Evolutionary conservation across 2,797 vertebrate species (phyloP).

Genomic region (Florisuga fusca): DNA sequence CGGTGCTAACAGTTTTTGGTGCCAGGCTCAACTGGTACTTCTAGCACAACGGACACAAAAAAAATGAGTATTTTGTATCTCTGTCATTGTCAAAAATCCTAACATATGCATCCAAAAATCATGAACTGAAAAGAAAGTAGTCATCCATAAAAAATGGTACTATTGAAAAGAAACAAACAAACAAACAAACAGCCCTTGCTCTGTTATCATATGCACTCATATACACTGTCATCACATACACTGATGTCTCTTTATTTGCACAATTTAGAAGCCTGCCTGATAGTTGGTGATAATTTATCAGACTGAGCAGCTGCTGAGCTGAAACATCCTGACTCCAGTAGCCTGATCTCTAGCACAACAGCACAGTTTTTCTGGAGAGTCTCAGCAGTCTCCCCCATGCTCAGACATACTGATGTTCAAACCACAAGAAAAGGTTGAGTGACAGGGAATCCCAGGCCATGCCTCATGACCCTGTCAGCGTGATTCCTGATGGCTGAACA

Average conservation of each 20-base stretch:
- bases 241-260: not conserved
- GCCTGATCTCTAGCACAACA: not conserved
- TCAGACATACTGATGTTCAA: too few species aligned
- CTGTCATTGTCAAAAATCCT: not conserved
- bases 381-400: not conserved
- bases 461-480: rapidly evolving
- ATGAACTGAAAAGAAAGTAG: not conserved
- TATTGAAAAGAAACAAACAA: not conserved
- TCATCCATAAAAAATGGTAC: not conserved
- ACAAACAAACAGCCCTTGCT: not conserved
- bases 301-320: not conserved
- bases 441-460: not conserved
- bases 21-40: not conserved
- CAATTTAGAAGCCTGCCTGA: not conserved
- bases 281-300: not conserved
- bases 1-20: not conserved
- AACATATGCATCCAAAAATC: not conserved
- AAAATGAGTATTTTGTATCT: not conserved
- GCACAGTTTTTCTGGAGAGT: not conserved
- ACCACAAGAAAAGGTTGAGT: rapidly evolving
- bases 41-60: not conserved
- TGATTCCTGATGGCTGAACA: not conserved
- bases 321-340: not conserved
- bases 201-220: too few species aligned
- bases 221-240: rapidly evolving